Percentiles rank a stretch among this genome's conserved stretches.
Evolutionary conservation across 1,140 invertebrate species (phyloP).

Genomic region (Helicoverpa armigera): DNA sequence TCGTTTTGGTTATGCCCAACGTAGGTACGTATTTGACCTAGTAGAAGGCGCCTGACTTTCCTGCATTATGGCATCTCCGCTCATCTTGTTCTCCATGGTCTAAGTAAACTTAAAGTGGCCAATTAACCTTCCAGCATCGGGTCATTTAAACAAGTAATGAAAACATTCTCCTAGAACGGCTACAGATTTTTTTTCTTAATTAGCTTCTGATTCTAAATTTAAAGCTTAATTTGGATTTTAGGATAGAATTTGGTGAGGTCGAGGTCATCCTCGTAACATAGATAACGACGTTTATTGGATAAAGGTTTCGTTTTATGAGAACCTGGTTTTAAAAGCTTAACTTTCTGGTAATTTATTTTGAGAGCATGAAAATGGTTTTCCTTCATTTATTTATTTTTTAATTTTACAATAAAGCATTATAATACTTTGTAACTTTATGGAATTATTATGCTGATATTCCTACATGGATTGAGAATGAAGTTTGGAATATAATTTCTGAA

Average conservation of each 20-base stretch:
- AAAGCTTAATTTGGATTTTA: not conserved
- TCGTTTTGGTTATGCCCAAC: too few species aligned
- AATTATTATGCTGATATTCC: too few species aligned
- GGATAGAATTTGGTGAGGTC: not conserved
- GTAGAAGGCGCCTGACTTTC: too few species aligned
- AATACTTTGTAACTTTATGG: too few species aligned
- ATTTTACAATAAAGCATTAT: too few species aligned
- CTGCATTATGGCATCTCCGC: too few species aligned
- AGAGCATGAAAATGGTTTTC: not conserved
- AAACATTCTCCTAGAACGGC: slow-evolving; percentile 13
- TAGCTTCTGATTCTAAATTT: slow-evolving; percentile 12
- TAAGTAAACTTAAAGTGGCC: slow-evolving; percentile 33
- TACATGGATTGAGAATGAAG: too few species aligned
- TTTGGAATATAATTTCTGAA: too few species aligned
- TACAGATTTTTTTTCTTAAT: slow-evolving; percentile 38
- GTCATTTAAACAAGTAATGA: slow-evolving; percentile 30
- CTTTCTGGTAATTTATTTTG: not conserved
- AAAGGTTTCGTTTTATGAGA: not conserved
- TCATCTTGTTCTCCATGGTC: too few species aligned
- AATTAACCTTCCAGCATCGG: slow-evolving; percentile 39
- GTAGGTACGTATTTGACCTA: too few species aligned
- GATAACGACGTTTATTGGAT: not conserved
- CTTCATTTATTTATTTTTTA: too few species aligned
- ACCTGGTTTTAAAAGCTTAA: too few species aligned
- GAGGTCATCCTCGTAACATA: not conserved